Evolutionary conservation across 2,888 invertebrate genomes (phyloP), one percentile per base, ranked within the genome.

Genomic region (Noctua janthe): DNA sequence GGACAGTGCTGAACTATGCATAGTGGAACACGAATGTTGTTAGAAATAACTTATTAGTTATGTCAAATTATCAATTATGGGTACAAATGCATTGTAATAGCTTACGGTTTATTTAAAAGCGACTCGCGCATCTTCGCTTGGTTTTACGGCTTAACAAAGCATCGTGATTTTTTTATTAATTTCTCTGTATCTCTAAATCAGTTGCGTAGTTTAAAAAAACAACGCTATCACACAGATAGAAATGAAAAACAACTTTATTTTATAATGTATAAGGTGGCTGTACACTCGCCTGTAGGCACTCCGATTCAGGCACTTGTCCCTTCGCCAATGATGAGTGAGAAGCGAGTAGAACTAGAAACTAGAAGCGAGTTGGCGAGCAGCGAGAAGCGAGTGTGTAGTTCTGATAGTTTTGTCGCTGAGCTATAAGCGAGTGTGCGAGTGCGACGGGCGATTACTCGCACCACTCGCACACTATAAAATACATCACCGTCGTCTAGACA

Each of bases 1-100:
- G 66, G 75, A 81, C 82, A 80, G 75, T 43, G 66, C 47, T 78
- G 69, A 77, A 87, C 80, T 80, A 66, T 80, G 47, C 71, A 77
- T 77, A 71, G 76, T 70, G 67, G 64, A 71, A 69, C 70, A 73
- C 67, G 72, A 80, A 82, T 59, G 64, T 78, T 59, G 64, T 78
- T 83, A 71, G 75, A 78, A 69, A 76, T 78, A 47, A 81, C 39
- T 62, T 70, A 64, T 47, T 78, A 84, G 20, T 59, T 13, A 71
- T 66, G 66, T 67, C 66, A 74, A n/a, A n/a, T n/a, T n/a, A n/a
- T n/a, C n/a, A n/a, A n/a, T n/a, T n/a, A 84, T 84, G 85, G 49
- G 80, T 39, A 39, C 51, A 17, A 71, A 1, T 59, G 39, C 15
- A 43, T 23, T 29, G 17, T 23, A 62, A 64, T 64, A 29, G 56